phyloP scores from a whole-genome alignment of 2,797 vertebrate species.

The Pteronotus mesoamericanus region DNA sequence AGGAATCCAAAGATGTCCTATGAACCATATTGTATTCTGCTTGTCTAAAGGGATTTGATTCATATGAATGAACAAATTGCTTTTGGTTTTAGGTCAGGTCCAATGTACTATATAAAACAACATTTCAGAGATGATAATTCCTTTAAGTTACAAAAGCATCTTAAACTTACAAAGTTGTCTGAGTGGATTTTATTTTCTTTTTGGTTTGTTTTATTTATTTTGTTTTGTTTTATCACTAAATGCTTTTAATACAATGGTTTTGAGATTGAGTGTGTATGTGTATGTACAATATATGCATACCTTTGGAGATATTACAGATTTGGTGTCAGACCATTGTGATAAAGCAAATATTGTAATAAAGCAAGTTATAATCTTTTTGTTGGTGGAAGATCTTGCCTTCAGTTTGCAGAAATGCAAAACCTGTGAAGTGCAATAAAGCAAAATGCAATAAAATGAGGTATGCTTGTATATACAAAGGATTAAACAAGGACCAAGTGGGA shows the following conservation, averaged over 20 bases:
- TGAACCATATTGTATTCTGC: not conserved
- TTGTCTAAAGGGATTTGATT: not conserved
- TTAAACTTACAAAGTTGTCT: not conserved
- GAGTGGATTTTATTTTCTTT: not conserved
- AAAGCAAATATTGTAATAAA: not conserved
- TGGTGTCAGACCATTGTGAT: not conserved
- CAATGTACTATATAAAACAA: not conserved
- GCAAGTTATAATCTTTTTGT: not conserved
- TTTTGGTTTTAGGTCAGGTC: not conserved
- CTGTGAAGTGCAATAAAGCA: not conserved
- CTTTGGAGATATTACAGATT: not conserved
- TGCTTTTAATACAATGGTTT: not conserved
- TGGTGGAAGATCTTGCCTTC: not conserved
- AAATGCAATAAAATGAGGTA: not conserved
- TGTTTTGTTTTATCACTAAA: not conserved
- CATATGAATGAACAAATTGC: not conserved
- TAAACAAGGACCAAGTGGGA: not conserved
- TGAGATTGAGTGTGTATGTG: not conserved
- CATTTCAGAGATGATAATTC: not conserved
- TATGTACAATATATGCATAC: not conserved
- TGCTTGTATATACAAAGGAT: not conserved
- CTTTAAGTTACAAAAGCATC: not conserved
- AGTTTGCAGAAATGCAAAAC: not conserved
- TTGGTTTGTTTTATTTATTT: not conserved
- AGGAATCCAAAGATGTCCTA: not conserved